Base-by-base conservation (phyloP, 1,140 invertebrate genomes). In the Cydia splendana region DNA sequence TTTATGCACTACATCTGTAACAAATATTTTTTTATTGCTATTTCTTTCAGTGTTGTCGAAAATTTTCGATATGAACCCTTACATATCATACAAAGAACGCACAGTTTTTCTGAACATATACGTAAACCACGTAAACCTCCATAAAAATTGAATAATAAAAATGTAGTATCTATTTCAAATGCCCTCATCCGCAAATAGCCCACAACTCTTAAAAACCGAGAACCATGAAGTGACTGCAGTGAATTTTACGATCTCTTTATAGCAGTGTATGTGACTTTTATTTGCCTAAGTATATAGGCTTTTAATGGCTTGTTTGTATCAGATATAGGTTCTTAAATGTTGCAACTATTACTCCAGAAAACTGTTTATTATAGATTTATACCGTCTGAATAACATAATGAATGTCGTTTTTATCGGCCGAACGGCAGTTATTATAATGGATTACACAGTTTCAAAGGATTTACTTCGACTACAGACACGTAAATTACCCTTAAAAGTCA, bases 171-270 rank as follows among this genome's bases (percentile, higher is more conserved):
- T 53, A 62, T 24, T 53, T 75, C 74, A 75, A 79, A 83, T 81
- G 80, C 76, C 77, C 74, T 74, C 62, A 76, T 67, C 65, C 65
- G 12, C 34, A 69, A 79, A 78, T 73, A 77, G 82, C 81, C 79
- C 84, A 89, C 85, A 89, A 85, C 85, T 83, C 88, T 89, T 85
- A 88, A 88, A 89, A 89, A 87, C 85, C 79, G 83, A 77, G 78
- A 80, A 81, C 87, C 88, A 86, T 88, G 87, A 90, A 89, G 83
- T 89, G 87, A 88, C 83, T 90, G 90, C 87, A 90, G 80, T 85
- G 84, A 85, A 87, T 87, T 92, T 92, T 89, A 92, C 87, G 88
- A 87, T 84, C 83, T 80, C 75, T 91, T 91, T 89, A 90, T 87
- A 81, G 82, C 79, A 81, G 79, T 88, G 83, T 84, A 90, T 89